A percentile compares a stretch with the other conserved stretches of the same genome.
These are phyloP conservation scores for Acanthoscelides obtectus DNA, from an alignment of 2,888 invertebrate species.

Conservation along the genomic window DNA sequence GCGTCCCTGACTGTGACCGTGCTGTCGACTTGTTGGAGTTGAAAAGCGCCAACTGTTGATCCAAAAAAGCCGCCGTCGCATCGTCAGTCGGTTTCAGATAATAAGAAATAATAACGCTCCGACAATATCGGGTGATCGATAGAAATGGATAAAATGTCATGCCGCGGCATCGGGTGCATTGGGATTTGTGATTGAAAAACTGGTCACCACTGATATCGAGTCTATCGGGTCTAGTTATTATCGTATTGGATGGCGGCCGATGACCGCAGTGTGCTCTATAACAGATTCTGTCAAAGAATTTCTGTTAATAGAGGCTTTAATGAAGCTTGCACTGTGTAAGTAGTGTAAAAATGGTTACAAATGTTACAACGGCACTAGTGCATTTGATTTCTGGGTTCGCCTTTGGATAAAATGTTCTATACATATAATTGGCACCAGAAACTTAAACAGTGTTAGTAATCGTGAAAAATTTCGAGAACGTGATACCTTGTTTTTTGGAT, in stretches of 20 bases:
- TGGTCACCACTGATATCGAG: not conserved
- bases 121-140: not conserved
- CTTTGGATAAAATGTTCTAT: no score
- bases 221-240: not conserved
- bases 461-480: no score
- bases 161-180: not conserved
- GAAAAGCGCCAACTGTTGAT: not conserved
- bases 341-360: no score
- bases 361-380: no score
- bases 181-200: not conserved
- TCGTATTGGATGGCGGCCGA: not conserved
- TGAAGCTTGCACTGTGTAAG: no score
- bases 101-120: not conserved
- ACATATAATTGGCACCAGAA: no score
- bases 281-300: no score
- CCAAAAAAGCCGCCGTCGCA: not conserved
- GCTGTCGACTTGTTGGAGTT: not conserved
- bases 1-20: not conserved
- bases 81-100: not conserved
- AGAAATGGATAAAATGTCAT: not conserved
- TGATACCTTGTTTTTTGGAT: no score
- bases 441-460: no score
- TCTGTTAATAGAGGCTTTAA: no score
- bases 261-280: not conserved
- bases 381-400: no score